These are phyloP conservation scores for Burhinus bistriatus DNA, from an alignment of 2,113 vertebrate species.

Conservation along the genomic window DNA sequence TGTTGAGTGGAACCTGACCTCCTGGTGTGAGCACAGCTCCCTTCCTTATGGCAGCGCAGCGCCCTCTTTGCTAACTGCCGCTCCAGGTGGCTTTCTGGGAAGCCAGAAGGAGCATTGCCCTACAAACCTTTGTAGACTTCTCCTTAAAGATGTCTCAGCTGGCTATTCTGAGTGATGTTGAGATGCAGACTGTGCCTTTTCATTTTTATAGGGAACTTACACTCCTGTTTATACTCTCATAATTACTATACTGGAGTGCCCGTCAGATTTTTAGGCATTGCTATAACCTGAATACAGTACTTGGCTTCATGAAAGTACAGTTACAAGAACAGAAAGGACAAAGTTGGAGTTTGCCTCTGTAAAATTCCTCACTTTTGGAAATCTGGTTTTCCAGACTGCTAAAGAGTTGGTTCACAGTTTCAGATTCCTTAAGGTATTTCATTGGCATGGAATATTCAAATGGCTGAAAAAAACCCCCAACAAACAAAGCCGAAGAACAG, in stretches of 20 bases:
- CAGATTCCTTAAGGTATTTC: background rate
- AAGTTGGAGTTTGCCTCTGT: background rate
- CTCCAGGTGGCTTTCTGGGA: background rate
- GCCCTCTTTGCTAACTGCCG: background rate
- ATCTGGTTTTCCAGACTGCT: background rate
- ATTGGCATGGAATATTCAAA: background rate
- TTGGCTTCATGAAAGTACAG: background rate
- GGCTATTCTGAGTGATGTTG: background rate
- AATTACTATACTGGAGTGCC: background rate
- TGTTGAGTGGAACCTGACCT: background rate
- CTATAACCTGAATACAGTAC: background rate
- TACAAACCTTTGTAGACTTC: background rate
- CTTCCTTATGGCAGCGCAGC: background rate
- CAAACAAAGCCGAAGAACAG: background rate
- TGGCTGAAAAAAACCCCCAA: background rate
- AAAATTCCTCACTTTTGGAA: background rate
- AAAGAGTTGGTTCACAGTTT: background rate
- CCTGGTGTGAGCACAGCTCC: background rate
- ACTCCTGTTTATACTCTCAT: background rate
- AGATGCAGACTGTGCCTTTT: background rate
- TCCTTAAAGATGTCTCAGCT: background rate
- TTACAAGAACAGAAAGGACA: background rate
- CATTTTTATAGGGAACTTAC: background rate
- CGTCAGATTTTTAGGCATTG: background rate
- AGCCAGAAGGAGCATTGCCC: background rate